These are phyloP conservation scores for Gortyna flavago DNA, from an alignment of 2,888 invertebrate genomes.

Conservation along the genomic window DNA sequence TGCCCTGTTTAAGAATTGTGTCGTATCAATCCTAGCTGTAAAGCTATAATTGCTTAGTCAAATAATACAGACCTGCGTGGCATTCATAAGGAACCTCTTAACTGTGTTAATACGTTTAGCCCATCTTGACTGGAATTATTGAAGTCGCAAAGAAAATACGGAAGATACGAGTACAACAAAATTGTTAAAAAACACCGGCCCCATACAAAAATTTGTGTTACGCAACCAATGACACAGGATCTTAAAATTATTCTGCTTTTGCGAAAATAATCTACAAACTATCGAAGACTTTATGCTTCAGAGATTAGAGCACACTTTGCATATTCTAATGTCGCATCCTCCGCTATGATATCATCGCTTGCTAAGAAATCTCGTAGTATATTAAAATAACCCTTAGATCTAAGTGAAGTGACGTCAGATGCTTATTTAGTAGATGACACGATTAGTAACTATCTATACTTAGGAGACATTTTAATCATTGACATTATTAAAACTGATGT, in stretches of 20 bases:
- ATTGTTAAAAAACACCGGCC: conserved; percentile 52
- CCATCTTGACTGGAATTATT: background rate
- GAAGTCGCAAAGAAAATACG: conserved; percentile 25
- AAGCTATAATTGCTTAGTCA: conserved; percentile 1
- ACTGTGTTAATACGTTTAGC: background rate
- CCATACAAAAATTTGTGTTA: conserved; percentile 57
- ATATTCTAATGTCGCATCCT: conserved; percentile 23
- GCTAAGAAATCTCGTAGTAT: conserved; percentile 59
- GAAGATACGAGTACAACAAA: conserved; percentile 17
- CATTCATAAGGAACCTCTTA: background rate
- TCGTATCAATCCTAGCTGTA: background rate
- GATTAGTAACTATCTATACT: conserved; percentile 33
- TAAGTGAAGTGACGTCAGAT: conserved; percentile 64
- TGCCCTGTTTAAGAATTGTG: background rate
- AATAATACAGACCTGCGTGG: background rate
- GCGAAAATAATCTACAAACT: conserved; percentile 45
- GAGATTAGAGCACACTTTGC: conserved; percentile 51
- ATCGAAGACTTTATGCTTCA: conserved; percentile 37
- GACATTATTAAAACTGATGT: background rate
- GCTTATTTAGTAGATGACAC: conserved; percentile 46
- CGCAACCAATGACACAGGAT: conserved; percentile 69
- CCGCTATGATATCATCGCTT: conserved; percentile 61
- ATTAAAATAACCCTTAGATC: conserved; percentile 67
- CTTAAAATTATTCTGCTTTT: conserved; percentile 57
- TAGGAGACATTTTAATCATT: conserved; percentile 13